Conservation (phyloP, 2,888 invertebrate species). For the Chorisops tibialis region DNA sequence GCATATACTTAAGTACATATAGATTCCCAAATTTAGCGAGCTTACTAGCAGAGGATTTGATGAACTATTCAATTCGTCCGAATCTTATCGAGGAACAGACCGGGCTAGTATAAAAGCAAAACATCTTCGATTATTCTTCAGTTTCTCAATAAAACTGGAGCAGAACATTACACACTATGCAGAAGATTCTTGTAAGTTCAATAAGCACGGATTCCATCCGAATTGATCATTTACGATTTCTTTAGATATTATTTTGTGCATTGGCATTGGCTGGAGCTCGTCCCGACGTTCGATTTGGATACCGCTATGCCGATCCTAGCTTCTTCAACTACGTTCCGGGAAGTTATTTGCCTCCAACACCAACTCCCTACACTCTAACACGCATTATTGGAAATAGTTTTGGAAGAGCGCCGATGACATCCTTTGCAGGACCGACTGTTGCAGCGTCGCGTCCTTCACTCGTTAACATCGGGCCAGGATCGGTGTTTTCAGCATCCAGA, state of each 20-base stretch:
- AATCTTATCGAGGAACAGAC: not conserved
- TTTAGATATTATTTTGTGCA: not conserved
- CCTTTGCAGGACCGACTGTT: not conserved
- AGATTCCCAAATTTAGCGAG: too few species aligned
- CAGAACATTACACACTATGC: not conserved
- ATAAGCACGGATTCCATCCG: not conserved
- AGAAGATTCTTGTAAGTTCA: slow-evolving; percentile 9
- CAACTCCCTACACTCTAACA: not conserved
- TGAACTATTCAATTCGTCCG: not conserved
- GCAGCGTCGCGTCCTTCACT: not conserved
- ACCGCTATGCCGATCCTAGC: not conserved
- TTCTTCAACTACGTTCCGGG: not conserved
- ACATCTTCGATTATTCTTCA: not conserved
- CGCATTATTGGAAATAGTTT: slow-evolving; percentile 1
- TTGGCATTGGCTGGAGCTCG: not conserved
- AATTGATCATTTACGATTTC: not conserved
- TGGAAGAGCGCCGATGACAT: not conserved
- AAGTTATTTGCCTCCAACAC: not conserved
- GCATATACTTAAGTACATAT: too few species aligned
- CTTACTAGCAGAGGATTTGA: not conserved
- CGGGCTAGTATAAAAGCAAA: slow-evolving; percentile 11
- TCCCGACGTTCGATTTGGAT: slow-evolving; percentile 3
- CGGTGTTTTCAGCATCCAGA: too few species aligned
- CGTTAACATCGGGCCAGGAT: too few species aligned
- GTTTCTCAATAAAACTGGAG: not conserved